Base-by-base conservation (phyloP, 2,797 vertebrate species). In the Leucoraja ocellata region DNA sequence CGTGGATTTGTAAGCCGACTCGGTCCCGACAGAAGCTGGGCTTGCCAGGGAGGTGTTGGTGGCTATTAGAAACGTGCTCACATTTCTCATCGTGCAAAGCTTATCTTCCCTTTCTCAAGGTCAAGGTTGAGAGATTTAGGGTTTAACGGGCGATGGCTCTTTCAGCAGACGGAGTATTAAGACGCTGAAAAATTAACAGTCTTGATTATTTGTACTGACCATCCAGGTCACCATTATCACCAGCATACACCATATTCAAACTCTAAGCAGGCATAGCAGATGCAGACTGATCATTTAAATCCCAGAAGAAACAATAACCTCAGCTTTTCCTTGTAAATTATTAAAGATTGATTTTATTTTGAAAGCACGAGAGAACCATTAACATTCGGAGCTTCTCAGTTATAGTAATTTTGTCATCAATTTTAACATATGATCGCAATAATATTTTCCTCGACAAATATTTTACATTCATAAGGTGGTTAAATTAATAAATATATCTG, bases 1-100 rank as follows among this genome's bases (percentile, higher is more conserved):
- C 1, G 97, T n/a, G 8, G 96, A 94, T 63, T 96, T 95, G 0
- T 94, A 95, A 39, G 96, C 93, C 0, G 94, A 14, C 0, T 95
- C 92, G 4, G 94, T 93, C 28, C 94, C 28, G 3, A 94, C 95
- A 90, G 90, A 92, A 76, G 73, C 71, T 74, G 90, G 23, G 54
- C 46, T 74, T 91, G 95, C 93, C 94, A 97, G 95, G 0, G 97
- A 97, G 94, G 97, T 94, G 93, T 97, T 97, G 92, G 96, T 96
- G 1, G 96, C 96, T 3, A 94, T 96, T 93, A 97, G 96, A 0
- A 96, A 93, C 93, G 95, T 95, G 94, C 96, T 97, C 46, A 80
- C 73, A 92, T 97, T 97, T 94, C 96, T 95, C 36, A 95, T 94
- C 96, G 25, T 88, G 78, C 4, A 92, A 92, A 74, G 23, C 28